Percentiles rank a stretch among this genome's conserved stretches.
Conservation (phyloP, 2,888 invertebrate species). For the Serripes groenlandicus region DNA sequence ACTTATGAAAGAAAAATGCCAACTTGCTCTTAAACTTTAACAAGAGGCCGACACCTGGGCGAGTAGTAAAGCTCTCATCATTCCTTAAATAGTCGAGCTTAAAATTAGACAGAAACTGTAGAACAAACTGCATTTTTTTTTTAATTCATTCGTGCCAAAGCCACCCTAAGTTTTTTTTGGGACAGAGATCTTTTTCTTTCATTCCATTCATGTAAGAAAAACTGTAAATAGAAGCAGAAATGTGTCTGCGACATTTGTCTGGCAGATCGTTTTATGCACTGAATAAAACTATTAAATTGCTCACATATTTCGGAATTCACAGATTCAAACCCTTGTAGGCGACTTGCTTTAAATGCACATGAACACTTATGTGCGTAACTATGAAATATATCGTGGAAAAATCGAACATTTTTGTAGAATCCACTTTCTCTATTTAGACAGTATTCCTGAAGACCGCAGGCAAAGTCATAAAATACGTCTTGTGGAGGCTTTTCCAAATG, state of each 20-base stretch:
- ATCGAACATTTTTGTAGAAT: not conserved
- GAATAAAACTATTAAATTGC: conserved; percentile 42
- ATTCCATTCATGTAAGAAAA: conserved; percentile 50
- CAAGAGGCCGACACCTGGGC: no score
- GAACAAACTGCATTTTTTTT: no score
- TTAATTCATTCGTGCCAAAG: conserved; percentile 1
- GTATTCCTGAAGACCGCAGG: conserved; percentile 53
- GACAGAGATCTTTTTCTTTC: conserved; percentile 9
- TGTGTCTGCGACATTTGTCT: conserved; percentile 30
- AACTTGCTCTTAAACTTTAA: no score
- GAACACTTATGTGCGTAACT: conserved; percentile 51
- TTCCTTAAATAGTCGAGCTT: no score
- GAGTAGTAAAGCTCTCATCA: no score
- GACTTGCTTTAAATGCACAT: conserved; percentile 33
- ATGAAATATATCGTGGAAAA: conserved; percentile 35
- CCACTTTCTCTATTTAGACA: conserved; percentile 18
- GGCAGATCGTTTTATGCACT: conserved; percentile 33
- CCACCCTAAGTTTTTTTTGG: not conserved
- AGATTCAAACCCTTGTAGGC: conserved; percentile 41
- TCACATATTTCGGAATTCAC: conserved; percentile 57
- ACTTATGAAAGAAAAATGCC: no score
- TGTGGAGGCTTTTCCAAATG: conserved; percentile 6
- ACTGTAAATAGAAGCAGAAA: conserved; percentile 39
- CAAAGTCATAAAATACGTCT: conserved; percentile 55
- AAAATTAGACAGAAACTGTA: no score